Evolutionary conservation across 2,797 vertebrate species (phyloP).

Genomic region (Schizothorax lantsangensis): DNA sequence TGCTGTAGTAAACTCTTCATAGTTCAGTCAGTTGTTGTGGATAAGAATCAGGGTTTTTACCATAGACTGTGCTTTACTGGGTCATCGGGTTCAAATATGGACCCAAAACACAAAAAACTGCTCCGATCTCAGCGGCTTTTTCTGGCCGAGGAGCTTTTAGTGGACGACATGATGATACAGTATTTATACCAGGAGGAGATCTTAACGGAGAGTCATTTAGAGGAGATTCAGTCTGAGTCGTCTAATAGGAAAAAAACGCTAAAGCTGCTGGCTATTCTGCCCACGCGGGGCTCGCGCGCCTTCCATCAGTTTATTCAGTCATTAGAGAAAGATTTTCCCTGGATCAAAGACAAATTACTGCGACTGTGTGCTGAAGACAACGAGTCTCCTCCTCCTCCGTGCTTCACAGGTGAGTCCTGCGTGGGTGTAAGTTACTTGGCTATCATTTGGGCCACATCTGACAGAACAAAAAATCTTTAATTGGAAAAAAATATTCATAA

Average conservation of each 20-base stretch:
- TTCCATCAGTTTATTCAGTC: constrained; percentile 84
- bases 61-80: neutral
- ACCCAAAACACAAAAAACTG: constrained; percentile 82
- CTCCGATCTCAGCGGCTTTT: constrained; percentile 82
- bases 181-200: constrained; percentile 90
- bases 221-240: constrained; percentile 84
- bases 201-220: constrained; percentile 81
- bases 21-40: neutral
- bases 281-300: constrained; percentile 86
- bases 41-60: neutral
- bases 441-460: neutral
- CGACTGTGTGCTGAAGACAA: constrained; percentile 25
- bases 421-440: neutral
- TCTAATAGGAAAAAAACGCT: constrained; percentile 80
- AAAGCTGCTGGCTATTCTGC: constrained; percentile 87
- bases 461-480: neutral
- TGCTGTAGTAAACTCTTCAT: neutral
- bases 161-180: constrained; percentile 86
- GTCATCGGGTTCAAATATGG: constrained; percentile 75
- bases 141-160: constrained; percentile 84
- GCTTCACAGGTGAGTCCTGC: constrained; percentile 32
- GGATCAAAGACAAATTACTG: constrained; percentile 83
- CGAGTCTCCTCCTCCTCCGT: neutral
- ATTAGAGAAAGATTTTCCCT: constrained; percentile 85
- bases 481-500: neutral